Percentiles rank a stretch among this genome's conserved stretches.
phyloP scores from a whole-genome alignment of 2,797 vertebrate genomes.

The Eupleurogrammus muticus region DNA sequence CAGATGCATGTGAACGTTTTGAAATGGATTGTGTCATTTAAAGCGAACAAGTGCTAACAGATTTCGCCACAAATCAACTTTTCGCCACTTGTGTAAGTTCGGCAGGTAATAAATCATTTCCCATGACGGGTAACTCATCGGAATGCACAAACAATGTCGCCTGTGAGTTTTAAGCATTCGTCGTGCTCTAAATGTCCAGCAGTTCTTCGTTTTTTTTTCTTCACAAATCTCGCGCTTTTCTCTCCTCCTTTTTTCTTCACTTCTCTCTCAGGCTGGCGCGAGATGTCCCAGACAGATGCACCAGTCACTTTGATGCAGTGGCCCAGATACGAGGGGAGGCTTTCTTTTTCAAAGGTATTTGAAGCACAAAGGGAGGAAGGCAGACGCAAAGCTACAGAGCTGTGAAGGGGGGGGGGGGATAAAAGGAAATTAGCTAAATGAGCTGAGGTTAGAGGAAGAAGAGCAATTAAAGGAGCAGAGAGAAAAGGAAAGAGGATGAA shows the following conservation, averaged over 20 bases:
- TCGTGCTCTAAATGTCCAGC: constrained; percentile 38
- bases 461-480: constrained; percentile 33
- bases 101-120: background rate
- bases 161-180: constrained; percentile 18
- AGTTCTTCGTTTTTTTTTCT: constrained; percentile 9
- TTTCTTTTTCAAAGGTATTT: constrained; percentile 88
- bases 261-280: constrained; percentile 77
- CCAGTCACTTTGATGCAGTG: constrained; percentile 89
- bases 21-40: constrained; percentile 11
- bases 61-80: background rate
- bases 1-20: constrained; percentile 10
- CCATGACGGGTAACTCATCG: background rate
- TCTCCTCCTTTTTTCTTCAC: constrained; percentile 36
- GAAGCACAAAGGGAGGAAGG: constrained; percentile 37
- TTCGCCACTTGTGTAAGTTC: background rate
- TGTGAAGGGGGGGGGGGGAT: constrained; percentile 3
- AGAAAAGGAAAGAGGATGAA: constrained; percentile 1
- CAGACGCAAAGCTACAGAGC: constrained; percentile 27
- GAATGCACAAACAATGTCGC: constrained; percentile 3
- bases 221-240: constrained; percentile 22
- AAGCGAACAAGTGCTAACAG: background rate
- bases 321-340: constrained; percentile 98
- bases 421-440: constrained; percentile 44
- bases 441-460: constrained; percentile 30
- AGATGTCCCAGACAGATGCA: constrained; percentile 92